A percentile compares a stretch with the other conserved stretches of the same genome.
These are phyloP conservation scores for Datnioides undecimradiatus DNA, from an alignment of 2,113 vertebrate genomes.

Conservation along the genomic window DNA sequence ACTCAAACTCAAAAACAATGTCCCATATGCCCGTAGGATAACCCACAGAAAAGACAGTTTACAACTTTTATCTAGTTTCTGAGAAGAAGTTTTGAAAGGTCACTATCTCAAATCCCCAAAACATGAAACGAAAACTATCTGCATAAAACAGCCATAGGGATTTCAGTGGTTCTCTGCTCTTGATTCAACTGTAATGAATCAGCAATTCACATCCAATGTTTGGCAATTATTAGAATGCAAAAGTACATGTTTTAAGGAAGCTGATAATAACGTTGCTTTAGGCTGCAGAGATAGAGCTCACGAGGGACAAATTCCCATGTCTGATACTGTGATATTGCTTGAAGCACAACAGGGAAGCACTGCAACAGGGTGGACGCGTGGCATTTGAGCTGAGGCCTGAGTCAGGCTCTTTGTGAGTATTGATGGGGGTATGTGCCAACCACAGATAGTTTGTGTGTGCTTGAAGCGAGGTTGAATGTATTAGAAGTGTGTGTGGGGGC, in stretches of 20 bases:
- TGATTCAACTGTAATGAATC: neutral
- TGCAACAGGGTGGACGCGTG: neutral
- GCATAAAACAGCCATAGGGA: neutral
- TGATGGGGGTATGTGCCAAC: neutral
- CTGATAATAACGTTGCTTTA: neutral
- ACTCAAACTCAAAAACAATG: neutral
- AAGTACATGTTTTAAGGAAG: neutral
- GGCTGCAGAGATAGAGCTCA: neutral
- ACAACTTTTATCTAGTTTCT: neutral
- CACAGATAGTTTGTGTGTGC: neutral
- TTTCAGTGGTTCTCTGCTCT: too few relatives aligned
- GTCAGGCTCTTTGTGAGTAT: neutral
- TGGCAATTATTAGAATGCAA: neutral
- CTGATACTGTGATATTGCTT: neutral
- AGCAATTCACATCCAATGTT: neutral
- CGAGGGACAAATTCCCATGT: neutral
- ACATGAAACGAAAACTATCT: neutral
- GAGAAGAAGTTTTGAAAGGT: slow-evolving; percentile 1
- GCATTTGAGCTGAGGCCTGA: slow-evolving; percentile 1
- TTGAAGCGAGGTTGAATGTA: neutral
- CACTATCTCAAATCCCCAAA: neutral
- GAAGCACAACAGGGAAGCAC: neutral
- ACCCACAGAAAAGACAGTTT: neutral
- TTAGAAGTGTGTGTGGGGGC: neutral
- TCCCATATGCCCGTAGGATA: neutral